Base-by-base conservation (phyloP, 1,140 invertebrate genomes). In the Euborellia annulipes region DNA sequence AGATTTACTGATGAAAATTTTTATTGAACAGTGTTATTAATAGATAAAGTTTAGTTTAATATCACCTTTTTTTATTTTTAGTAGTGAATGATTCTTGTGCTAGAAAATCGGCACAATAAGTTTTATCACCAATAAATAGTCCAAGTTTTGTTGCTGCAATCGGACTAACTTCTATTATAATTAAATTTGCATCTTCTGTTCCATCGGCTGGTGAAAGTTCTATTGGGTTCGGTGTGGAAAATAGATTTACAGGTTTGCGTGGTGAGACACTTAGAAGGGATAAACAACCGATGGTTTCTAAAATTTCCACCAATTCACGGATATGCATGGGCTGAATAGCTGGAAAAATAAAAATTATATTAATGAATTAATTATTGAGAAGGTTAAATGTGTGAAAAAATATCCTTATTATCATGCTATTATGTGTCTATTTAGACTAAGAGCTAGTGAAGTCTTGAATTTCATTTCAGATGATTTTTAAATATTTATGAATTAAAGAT, bases 121-220 rank as follows among this genome's bases (percentile, higher is more conserved):
- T 64, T 43, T 71, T 72, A 8, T 64, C 62, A 16, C 72, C 73
- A 46, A 76, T 69, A 53, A 76, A 77, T 43, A 65, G 61, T n/a
- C 71, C 65, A 11, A 76, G 62, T 37, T 63, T 66, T 18, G 69
- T 49, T 13, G 72, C 58, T 7, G 71, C 71, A 53, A 71, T 67
- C 18, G 60, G 56, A 16, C 56, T 50, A 27, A 69, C 61, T 42
- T 70, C 64, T 7, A 71, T 55, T 18, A 65, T 51, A 37, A 72
- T 54, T 41, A 66, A 58, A 37, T 62, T 56, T 48, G 68, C 62
- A 32, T 60, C 52, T 46, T 63, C 63, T 41, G 67, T 60, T 18
- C 63, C 62, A 45, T 57, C 62, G 49, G 55, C 55, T 46, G 52
- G 68, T 46, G 34, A 59, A 58, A 17, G 58, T 11, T 27, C 14